Evolutionary conservation across 2,113 vertebrate genomes (phyloP).

Genomic region (Pollimyrus isidori): DNA sequence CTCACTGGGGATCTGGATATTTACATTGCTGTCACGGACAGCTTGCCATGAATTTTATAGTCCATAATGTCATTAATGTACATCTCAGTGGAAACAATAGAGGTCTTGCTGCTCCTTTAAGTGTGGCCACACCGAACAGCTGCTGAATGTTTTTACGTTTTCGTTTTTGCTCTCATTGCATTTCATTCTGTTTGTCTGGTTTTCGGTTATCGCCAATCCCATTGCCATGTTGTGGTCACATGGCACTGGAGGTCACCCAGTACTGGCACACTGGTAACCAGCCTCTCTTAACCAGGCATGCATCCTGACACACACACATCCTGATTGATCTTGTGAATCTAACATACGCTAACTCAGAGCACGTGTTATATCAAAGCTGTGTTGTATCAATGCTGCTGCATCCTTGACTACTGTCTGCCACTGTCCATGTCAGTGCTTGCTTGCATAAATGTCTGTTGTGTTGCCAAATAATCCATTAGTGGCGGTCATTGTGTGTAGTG

Average conservation of each 20-base stretch:
- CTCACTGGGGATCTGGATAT: neutral
- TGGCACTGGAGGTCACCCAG: neutral
- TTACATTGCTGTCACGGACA: neutral
- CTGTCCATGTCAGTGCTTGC: neutral
- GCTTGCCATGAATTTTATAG: neutral
- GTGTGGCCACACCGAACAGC: neutral
- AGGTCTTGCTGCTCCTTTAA: neutral
- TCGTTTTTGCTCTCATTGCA: neutral
- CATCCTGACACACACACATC: neutral
- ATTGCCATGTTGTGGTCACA: neutral
- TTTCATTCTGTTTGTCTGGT: neutral
- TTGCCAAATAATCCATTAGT: constrained; percentile 6
- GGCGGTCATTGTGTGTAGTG: neutral
- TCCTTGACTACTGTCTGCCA: neutral
- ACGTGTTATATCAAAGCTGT: neutral
- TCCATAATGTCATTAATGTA: constrained; percentile 9
- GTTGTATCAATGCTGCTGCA: neutral
- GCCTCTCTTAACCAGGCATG: neutral
- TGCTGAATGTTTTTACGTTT: neutral
- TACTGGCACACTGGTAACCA: neutral
- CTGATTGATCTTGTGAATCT: neutral
- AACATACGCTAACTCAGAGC: neutral
- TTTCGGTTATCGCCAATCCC: neutral
- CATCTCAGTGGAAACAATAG: constrained; percentile 7
- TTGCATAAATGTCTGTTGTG: neutral